These are phyloP conservation scores for Phoenicopterus ruber DNA, from an alignment of 2,113 vertebrate genomes.

Conservation along the genomic window DNA sequence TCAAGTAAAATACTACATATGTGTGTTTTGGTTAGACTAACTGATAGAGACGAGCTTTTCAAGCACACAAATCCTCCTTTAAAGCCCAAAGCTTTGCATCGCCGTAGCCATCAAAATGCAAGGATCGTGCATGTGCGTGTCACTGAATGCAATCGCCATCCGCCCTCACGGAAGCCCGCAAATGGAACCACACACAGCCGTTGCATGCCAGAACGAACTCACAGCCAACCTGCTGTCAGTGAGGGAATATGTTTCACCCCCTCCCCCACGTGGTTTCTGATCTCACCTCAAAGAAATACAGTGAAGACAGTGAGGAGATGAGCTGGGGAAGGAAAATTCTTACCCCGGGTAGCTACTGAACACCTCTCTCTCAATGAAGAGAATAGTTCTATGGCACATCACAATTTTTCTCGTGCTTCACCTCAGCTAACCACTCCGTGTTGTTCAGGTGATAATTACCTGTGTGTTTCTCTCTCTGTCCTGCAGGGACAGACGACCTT, in stretches of 20 bases:
- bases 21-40: background rate
- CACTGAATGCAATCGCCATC: rapidly evolving
- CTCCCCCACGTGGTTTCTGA: background rate
- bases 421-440: background rate
- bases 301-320: background rate
- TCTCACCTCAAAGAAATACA: background rate
- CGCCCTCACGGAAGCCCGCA: background rate
- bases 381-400: background rate
- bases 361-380: background rate
- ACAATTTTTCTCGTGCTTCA: background rate
- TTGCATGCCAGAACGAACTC: background rate
- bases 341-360: background rate
- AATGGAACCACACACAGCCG: background rate
- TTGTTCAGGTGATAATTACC: background rate
- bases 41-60: background rate
- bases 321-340: background rate
- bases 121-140: rapidly evolving
- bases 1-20: background rate
- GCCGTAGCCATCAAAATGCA: background rate
- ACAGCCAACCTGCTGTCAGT: background rate
- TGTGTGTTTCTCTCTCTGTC: background rate
- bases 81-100: background rate
- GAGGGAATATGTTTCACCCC: background rate
- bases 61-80: background rate
- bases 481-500: background rate